Conservation (phyloP, 2,113 vertebrate genomes). For the Ondatra zibethicus region DNA sequence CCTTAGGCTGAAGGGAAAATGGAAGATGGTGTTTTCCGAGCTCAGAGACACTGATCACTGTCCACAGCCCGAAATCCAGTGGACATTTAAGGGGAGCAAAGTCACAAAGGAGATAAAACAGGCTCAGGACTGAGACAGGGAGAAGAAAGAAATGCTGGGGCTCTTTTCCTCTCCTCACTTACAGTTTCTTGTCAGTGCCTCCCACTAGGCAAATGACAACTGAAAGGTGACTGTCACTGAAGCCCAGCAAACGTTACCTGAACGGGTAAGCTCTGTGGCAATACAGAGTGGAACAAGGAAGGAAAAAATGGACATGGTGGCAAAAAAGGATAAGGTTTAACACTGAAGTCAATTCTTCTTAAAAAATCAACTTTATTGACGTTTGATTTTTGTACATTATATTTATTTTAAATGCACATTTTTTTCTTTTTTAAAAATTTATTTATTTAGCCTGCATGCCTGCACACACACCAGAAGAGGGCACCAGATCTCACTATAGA, state of each 20-base stretch:
- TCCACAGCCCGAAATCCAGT: constrained; percentile 13
- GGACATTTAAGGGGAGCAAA: neutral
- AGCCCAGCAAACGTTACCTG: neutral
- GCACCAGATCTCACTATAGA: too few relatives aligned
- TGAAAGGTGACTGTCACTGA: constrained; percentile 13
- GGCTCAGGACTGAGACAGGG: neutral
- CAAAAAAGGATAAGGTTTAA: neutral
- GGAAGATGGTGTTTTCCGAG: constrained; percentile 23
- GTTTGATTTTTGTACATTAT: neutral
- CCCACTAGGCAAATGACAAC: constrained; percentile 7
- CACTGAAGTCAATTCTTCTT: constrained; percentile 1
- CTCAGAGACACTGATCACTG: neutral
- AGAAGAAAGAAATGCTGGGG: neutral
- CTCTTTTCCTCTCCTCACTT: constrained; percentile 6
- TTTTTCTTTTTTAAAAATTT: too few relatives aligned
- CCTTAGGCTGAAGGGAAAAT: constrained; percentile 1
- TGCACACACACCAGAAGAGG: too few relatives aligned
- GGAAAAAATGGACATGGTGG: neutral
- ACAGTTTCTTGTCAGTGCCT: neutral
- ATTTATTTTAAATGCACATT: constrained; percentile 23
- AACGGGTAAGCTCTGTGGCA: neutral
- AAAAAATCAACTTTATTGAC: constrained; percentile 58
- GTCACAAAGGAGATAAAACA: neutral
- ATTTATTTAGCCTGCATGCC: too few relatives aligned
- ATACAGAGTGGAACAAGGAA: neutral